phyloP scores from a whole-genome alignment of 2,113 vertebrate species.

The Crotalus horridus region DNA sequence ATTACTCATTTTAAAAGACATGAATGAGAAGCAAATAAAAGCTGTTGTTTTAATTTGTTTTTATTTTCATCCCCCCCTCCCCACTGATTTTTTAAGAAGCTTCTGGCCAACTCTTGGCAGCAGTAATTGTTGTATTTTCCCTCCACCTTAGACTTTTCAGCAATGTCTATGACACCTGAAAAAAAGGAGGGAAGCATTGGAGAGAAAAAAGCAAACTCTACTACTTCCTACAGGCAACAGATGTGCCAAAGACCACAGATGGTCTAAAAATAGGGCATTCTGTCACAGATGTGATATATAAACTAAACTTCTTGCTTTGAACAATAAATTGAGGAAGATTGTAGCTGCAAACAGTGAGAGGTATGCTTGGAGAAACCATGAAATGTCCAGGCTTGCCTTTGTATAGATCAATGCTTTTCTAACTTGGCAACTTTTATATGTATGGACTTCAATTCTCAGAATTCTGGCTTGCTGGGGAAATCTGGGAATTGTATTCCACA shows the following conservation, averaged over 20 bases:
- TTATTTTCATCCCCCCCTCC: background rate
- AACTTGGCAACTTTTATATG: background rate
- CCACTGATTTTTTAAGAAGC: background rate
- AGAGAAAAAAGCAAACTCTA: background rate
- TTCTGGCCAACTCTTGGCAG: background rate
- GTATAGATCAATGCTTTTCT: background rate
- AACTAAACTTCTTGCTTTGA: background rate
- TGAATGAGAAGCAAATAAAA: background rate
- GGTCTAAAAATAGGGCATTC: background rate
- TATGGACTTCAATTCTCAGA: background rate
- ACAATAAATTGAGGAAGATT: background rate
- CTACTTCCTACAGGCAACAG: background rate
- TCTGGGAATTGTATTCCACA: background rate
- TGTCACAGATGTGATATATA: background rate
- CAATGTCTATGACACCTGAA: background rate
- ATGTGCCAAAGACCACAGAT: background rate
- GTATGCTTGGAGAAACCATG: background rate
- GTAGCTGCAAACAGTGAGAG: background rate
- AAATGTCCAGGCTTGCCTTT: background rate
- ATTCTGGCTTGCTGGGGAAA: background rate
- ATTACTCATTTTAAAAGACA: background rate
- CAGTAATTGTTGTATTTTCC: background rate
- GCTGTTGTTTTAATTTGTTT: background rate
- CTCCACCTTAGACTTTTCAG: background rate
- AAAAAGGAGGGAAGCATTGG: background rate